These are phyloP conservation scores for Anabas testudineus DNA, from an alignment of 2,797 vertebrate genomes.

Conservation along the genomic window DNA sequence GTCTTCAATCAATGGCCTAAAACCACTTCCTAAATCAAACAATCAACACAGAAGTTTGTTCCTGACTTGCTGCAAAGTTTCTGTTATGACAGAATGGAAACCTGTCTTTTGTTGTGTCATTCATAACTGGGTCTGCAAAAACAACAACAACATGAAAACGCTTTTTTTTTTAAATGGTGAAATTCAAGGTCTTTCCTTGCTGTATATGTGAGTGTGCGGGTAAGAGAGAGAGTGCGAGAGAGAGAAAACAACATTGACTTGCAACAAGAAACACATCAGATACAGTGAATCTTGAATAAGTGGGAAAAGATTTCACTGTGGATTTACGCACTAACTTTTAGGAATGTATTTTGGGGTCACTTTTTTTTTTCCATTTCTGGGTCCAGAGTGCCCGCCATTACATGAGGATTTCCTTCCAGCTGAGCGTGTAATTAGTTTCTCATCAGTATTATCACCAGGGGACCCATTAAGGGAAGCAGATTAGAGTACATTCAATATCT, in stretches of 20 bases:
- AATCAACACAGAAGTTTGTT: constrained; percentile 40
- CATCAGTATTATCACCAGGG: constrained; percentile 75
- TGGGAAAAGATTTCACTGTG: not conserved
- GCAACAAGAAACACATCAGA: not conserved
- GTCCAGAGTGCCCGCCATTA: constrained; percentile 52
- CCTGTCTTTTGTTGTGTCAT: constrained; percentile 51
- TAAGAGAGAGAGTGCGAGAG: constrained; percentile 6
- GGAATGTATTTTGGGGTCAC: constrained; percentile 16
- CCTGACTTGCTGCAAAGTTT: constrained; percentile 57
- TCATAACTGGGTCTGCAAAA: constrained; percentile 36
- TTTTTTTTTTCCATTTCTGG: constrained; percentile 31
- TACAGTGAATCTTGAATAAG: not conserved
- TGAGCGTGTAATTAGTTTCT: constrained; percentile 80
- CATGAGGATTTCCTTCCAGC: constrained; percentile 78
- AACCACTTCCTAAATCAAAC: constrained; percentile 54
- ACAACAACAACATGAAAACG: constrained; percentile 11
- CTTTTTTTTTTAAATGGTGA: too few relatives aligned
- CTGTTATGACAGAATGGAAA: constrained; percentile 69
- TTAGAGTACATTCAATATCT: constrained; percentile 50
- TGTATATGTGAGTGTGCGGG: constrained; percentile 7
- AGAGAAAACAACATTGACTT: not conserved
- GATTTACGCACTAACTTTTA: not conserved
- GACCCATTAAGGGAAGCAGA: constrained; percentile 68
- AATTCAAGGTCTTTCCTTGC: constrained; percentile 14
- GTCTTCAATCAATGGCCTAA: constrained; percentile 45